phyloP scores from a whole-genome alignment of 2,797 vertebrate genomes.

The Pagetopsis macropterus region DNA sequence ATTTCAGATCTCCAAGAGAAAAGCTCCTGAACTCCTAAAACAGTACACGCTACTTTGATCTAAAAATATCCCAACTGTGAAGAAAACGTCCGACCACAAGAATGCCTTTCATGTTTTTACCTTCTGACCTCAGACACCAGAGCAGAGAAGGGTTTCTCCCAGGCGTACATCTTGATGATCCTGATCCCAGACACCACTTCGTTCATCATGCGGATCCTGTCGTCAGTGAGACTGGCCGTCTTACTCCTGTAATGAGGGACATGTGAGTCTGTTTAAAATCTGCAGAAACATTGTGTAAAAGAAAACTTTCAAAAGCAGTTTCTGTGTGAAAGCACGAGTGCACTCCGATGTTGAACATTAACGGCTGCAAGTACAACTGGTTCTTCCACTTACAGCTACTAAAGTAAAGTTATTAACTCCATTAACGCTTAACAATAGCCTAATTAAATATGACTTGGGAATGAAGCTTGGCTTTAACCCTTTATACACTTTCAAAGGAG shows the following conservation, averaged over 20 bases:
- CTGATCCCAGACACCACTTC: constrained; percentile 95
- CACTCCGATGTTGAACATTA: too few species aligned
- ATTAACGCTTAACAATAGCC: too few species aligned
- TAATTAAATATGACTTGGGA: too few species aligned
- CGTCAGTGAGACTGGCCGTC: constrained; percentile 88
- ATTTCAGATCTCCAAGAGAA: too few species aligned
- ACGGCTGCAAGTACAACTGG: background rate
- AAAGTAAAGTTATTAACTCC: background rate
- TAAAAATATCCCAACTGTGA: background rate
- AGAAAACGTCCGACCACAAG: too few species aligned
- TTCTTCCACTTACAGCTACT: background rate
- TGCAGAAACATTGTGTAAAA: background rate
- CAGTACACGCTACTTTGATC: background rate
- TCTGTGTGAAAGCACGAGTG: background rate
- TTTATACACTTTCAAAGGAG: too few species aligned
- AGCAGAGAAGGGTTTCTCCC: constrained; percentile 92
- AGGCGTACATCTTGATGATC: constrained; percentile 98
- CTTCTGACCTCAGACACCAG: constrained; percentile 87
- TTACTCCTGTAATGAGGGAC: constrained; percentile 81
- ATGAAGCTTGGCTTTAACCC: too few species aligned
- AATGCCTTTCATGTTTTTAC: constrained; percentile 73
- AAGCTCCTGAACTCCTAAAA: too few species aligned
- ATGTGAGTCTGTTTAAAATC: background rate
- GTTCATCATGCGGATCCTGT: constrained; percentile 94
- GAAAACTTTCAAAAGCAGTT: background rate